Evolutionary conservation across 2,888 invertebrate species (phyloP).

Genomic region (Mechanitis mazaeus): DNA sequence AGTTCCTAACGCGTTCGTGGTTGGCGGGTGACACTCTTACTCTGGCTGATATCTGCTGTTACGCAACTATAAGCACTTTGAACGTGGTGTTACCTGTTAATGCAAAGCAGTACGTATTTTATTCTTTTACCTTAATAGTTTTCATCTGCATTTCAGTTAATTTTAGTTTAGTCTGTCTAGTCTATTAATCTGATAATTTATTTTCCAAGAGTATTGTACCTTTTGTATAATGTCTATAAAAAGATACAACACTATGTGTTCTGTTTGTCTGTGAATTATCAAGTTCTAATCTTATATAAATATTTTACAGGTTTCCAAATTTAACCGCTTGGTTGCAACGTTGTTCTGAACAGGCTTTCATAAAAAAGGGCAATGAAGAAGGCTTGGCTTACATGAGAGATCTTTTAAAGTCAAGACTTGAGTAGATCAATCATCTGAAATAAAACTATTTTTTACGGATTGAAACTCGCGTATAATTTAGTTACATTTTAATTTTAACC

Average conservation of each 20-base stretch:
- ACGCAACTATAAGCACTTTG: constrained; percentile 68
- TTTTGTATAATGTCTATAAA: no score
- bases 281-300: no score
- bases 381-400: constrained; percentile 25
- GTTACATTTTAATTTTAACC: no score
- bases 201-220: constrained; percentile 13
- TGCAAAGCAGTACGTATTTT: constrained; percentile 40
- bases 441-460: no score
- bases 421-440: background rate
- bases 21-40: constrained; percentile 77
- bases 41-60: constrained; percentile 78
- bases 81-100: constrained; percentile 48
- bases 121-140: background rate
- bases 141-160: background rate
- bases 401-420: background rate
- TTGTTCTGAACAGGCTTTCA: constrained; percentile 38
- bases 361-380: constrained; percentile 36
- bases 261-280: no score
- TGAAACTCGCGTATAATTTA: no score
- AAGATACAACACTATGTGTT: no score
- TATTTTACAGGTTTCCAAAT: constrained; percentile 37
- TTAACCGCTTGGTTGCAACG: constrained; percentile 38
- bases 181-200: background rate
- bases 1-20: constrained; percentile 64
- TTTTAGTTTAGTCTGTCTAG: no score